These are phyloP conservation scores for Corythucha ciliata DNA, from an alignment of 2,888 invertebrate genomes.

Conservation along the genomic window DNA sequence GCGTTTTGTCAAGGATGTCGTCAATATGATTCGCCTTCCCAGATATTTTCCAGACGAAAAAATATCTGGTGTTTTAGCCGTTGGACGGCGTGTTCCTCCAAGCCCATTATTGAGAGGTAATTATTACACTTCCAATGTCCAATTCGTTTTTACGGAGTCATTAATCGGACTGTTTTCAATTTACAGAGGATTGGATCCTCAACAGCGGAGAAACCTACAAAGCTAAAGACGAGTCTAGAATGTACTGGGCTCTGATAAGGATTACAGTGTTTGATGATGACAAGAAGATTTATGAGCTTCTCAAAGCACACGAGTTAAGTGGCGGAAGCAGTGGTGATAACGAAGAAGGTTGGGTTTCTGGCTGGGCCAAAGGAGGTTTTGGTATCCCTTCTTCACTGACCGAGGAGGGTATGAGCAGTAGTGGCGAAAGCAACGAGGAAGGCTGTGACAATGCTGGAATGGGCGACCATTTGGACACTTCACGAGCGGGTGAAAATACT, in stretches of 20 bases:
- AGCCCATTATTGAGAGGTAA: constrained; percentile 1
- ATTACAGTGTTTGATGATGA: constrained; percentile 18
- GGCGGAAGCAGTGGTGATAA: no score
- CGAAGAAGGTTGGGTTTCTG: no score
- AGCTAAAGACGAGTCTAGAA: neutral
- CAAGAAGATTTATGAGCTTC: constrained; percentile 7
- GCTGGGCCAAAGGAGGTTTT: no score
- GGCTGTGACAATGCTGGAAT: no score
- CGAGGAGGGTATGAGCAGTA: no score
- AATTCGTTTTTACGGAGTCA: neutral
- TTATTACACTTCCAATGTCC: neutral
- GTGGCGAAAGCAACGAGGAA: no score
- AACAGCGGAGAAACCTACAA: neutral
- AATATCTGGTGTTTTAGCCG: constrained; percentile 1
- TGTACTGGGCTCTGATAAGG: constrained; percentile 15
- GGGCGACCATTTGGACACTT: no score
- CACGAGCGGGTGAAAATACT: no score
- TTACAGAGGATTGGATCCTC: constrained; percentile 2
- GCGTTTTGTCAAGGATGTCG: constrained; percentile 15
- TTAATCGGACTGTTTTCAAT: neutral
- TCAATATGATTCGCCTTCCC: constrained; percentile 19
- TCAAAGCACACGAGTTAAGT: constrained; percentile 39
- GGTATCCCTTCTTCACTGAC: no score
- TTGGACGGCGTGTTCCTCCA: constrained; percentile 2
- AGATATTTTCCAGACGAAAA: neutral